Conservation (phyloP, 2,113 vertebrate genomes). For the Cyanoliseus patagonus region DNA sequence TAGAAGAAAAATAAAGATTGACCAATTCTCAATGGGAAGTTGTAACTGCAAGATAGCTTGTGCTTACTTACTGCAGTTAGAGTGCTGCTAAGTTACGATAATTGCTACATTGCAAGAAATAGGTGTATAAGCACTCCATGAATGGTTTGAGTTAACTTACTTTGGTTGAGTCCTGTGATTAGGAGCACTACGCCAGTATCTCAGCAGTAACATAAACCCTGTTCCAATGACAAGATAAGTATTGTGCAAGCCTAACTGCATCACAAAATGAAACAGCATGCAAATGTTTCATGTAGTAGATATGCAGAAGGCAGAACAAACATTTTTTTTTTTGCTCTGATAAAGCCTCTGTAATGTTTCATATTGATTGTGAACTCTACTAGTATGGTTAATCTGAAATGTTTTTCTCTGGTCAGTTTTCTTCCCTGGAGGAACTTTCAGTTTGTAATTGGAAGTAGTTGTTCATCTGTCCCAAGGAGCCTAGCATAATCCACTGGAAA, state of each 20-base stretch:
- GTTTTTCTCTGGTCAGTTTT: conserved; percentile 61
- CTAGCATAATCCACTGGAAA: conserved; percentile 55
- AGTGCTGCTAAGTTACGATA: background rate
- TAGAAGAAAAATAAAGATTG: background rate
- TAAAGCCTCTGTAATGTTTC: background rate
- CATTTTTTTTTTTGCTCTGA: background rate
- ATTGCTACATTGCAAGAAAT: background rate
- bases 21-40: background rate
- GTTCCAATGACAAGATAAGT: background rate
- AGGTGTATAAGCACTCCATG: background rate
- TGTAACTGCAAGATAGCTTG: background rate
- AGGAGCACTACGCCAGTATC: background rate
- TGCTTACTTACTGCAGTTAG: background rate
- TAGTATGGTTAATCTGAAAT: conserved; percentile 38
- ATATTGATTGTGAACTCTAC: background rate
- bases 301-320: background rate
- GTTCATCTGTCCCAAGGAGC: conserved; percentile 7
- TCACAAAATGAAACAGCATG: background rate
- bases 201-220: background rate
- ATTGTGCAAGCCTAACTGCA: background rate
- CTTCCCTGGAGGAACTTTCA: conserved; percentile 40
- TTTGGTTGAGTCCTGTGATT: background rate
- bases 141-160: background rate
- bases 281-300: background rate
- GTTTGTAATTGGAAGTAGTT: conserved; percentile 45